These are phyloP conservation scores for Stegostoma tigrinum DNA, from an alignment of 2,113 vertebrate genomes.

Conservation along the genomic window DNA sequence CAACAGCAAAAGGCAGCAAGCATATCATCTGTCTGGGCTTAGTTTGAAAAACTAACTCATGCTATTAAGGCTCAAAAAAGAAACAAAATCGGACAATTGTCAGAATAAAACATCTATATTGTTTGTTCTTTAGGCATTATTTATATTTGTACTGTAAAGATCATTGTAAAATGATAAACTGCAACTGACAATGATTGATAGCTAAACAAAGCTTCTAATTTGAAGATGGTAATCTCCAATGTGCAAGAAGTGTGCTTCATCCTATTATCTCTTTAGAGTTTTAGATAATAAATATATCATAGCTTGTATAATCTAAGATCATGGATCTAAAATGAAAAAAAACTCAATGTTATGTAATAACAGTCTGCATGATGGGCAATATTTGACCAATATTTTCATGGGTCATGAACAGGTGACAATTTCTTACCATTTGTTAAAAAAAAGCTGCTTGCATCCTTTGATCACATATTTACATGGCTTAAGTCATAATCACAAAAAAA, in stretches of 20 bases:
- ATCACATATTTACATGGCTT: background rate
- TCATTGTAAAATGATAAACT: conserved; percentile 19
- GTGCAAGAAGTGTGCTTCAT: background rate
- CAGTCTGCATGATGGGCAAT: background rate
- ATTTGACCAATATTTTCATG: background rate
- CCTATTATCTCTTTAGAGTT: background rate
- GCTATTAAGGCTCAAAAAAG: background rate
- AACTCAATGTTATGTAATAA: background rate
- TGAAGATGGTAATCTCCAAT: background rate
- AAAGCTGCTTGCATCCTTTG: background rate
- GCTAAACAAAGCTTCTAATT: conserved; percentile 13
- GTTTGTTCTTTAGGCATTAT: background rate
- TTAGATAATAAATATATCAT: background rate
- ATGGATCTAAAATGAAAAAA: background rate
- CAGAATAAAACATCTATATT: background rate
- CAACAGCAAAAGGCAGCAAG: background rate
- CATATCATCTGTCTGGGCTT: background rate
- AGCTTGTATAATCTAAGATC: background rate
- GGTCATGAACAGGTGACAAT: background rate
- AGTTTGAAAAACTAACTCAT: background rate
- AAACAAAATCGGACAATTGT: background rate
- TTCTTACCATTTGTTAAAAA: background rate
- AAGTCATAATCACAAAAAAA: background rate
- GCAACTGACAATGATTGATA: background rate
- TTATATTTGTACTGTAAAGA: background rate